Evolutionary conservation across 2,888 invertebrate species (phyloP).

Genomic region (Oscheius sp.): DNA sequence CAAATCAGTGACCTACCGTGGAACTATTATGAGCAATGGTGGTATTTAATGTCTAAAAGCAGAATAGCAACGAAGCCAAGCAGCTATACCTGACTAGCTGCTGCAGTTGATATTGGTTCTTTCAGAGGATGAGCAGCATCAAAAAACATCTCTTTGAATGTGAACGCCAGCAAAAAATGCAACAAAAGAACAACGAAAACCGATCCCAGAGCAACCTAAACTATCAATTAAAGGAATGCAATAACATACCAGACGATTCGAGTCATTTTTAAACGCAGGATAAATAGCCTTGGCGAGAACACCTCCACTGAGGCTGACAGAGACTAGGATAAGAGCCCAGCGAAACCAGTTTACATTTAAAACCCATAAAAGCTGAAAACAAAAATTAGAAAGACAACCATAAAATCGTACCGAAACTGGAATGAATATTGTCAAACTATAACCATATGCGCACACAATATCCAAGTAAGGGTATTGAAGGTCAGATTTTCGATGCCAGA

Average conservation of each 20-base stretch:
- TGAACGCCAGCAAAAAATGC: conserved; percentile 84
- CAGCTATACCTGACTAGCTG: conserved; percentile 19
- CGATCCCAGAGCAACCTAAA: conserved; percentile 77
- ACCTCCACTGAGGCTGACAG: conserved; percentile 84
- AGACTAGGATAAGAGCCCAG: conserved; percentile 85
- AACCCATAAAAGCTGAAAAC: conserved; percentile 81
- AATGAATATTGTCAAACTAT: conserved; percentile 90
- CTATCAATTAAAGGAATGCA: not conserved
- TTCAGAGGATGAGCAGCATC: conserved; percentile 50
- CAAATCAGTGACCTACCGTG: conserved; percentile 1
- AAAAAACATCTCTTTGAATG: conserved; percentile 79
- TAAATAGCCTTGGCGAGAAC: conserved; percentile 85
- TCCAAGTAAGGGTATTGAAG: conserved; percentile 77
- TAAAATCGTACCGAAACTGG: conserved; percentile 80
- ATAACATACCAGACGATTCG: conserved; percentile 70
- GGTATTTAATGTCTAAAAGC: not conserved
- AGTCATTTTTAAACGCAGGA: conserved; percentile 78
- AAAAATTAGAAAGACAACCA: not conserved
- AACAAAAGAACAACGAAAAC: conserved; percentile 79
- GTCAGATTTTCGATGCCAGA: conserved; percentile 81
- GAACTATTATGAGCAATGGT: not conserved
- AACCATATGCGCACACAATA: conserved; percentile 91
- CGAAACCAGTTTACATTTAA: conserved; percentile 82
- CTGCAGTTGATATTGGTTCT: not conserved
- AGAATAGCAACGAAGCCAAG: not conserved